phyloP scores from a whole-genome alignment of 2,888 invertebrate genomes.

The Drosophila hamatofila region DNA sequence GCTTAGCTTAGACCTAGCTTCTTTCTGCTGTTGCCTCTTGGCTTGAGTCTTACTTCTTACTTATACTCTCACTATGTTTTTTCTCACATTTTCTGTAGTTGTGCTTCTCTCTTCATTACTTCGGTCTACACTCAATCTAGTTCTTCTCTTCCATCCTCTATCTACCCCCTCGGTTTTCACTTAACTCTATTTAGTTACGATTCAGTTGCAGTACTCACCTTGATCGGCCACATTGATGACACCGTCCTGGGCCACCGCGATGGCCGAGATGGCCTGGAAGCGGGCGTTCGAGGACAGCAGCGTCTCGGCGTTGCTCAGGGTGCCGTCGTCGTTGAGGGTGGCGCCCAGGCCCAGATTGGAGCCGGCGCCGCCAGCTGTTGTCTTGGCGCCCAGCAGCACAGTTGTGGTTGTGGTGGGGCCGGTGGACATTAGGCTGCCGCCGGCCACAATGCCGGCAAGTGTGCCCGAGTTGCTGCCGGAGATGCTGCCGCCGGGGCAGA shows the following conservation, averaged over 20 bases:
- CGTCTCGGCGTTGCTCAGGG: conserved; percentile 92
- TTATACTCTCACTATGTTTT: background rate
- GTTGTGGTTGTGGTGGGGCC: conserved; percentile 85
- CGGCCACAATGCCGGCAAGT: conserved; percentile 80
- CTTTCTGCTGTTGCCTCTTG: background rate
- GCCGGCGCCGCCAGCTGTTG: conserved; percentile 69
- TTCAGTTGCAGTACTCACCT: conserved; percentile 86
- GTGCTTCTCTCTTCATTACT: background rate
- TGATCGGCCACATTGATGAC: conserved; percentile 98
- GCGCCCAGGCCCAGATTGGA: conserved; percentile 68
- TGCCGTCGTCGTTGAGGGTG: conserved; percentile 83
- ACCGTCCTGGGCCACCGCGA: conserved; percentile 98
- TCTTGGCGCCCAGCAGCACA: conserved; percentile 83
- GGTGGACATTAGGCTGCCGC: conserved; percentile 84
- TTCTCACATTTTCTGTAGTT: background rate
- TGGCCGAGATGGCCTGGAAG: conserved; percentile 94
- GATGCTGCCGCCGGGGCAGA: conserved; percentile 52
- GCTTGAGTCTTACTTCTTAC: too few species aligned
- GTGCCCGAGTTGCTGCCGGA: conserved; percentile 61
- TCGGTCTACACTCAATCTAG: background rate
- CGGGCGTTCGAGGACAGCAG: conserved; percentile 95
- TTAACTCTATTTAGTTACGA: background rate
- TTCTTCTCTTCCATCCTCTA: background rate
- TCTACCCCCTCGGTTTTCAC: background rate
- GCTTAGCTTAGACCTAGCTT: background rate